phyloP scores from a whole-genome alignment of 2,888 invertebrate species.

The Tuta absoluta region DNA sequence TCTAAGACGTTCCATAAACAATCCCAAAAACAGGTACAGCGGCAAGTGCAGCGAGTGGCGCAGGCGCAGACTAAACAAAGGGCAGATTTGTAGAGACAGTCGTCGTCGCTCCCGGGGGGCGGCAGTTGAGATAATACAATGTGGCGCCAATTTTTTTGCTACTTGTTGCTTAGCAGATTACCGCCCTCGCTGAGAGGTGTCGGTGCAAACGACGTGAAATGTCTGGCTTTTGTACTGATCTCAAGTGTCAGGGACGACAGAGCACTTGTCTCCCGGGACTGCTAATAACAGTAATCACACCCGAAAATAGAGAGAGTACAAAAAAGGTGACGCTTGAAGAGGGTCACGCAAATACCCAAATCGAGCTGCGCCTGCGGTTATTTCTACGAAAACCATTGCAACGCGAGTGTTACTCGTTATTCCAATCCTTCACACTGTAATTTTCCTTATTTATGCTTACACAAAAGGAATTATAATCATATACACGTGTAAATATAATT shows the following conservation, averaged over 20 bases:
- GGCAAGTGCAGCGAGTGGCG: conserved; percentile 54
- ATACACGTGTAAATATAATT: conserved; percentile 38
- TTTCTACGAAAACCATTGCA: conserved; percentile 17
- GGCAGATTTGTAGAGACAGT: conserved; percentile 52
- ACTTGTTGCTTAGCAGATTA: conserved; percentile 56
- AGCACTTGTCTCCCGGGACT: conserved; percentile 42
- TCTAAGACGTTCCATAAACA: conserved; percentile 55
- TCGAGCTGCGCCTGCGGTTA: conserved; percentile 22
- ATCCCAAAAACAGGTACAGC: conserved; percentile 56
- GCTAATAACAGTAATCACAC: conserved; percentile 44
- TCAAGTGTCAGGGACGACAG: conserved; percentile 51
- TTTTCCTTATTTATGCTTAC: conserved; percentile 22
- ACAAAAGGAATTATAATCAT: conserved; percentile 24
- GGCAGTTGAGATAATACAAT: conserved; percentile 47
- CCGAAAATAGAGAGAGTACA: conserved; percentile 27
- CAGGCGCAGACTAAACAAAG: conserved; percentile 52
- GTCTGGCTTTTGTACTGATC: conserved; percentile 72
- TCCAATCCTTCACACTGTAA: conserved; percentile 7
- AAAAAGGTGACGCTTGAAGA: conserved; percentile 15
- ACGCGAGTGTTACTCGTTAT: conserved; percentile 11
- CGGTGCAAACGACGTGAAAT: conserved; percentile 72
- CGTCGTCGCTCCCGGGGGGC: conserved; percentile 47
- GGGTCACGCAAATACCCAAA: conserved; percentile 14
- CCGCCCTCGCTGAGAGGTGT: conserved; percentile 59
- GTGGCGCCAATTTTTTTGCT: conserved; percentile 74